phyloP scores from a whole-genome alignment of 2,888 invertebrate species.

The Conus canariensis region DNA sequence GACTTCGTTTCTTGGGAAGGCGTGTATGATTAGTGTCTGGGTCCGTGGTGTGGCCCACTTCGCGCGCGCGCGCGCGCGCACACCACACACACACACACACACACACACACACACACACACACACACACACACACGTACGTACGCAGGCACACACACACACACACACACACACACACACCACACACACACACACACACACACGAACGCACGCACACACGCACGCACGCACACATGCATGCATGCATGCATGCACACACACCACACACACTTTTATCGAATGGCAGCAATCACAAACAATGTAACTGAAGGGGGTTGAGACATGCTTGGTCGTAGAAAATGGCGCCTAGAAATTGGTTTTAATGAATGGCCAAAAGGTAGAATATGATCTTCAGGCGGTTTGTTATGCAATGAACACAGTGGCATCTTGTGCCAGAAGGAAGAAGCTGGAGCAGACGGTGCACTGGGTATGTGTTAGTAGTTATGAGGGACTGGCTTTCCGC shows the following conservation, averaged over 20 bases:
- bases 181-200: conserved; percentile 9
- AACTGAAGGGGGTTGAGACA: not conserved
- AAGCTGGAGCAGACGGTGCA: no score
- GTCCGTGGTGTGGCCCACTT: no score
- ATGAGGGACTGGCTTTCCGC: no score
- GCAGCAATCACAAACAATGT: not conserved
- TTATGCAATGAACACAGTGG: not conserved
- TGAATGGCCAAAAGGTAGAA: not conserved
- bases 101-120: not conserved
- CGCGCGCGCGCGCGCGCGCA: not conserved
- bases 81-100: not conserved
- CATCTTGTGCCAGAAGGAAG: not conserved
- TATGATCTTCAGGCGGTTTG: not conserved
- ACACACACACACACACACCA: not conserved
- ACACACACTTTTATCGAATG: not conserved
- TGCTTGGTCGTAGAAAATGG: not conserved
- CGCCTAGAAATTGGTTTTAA: not conserved
- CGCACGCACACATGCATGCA: not conserved
- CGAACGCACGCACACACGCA: not conserved
- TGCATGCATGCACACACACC: not conserved
- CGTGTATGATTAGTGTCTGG: no score
- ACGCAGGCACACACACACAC: not conserved
- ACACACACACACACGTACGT: not conserved
- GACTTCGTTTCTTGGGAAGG: no score
- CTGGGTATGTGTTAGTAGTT: no score